Percentiles rank a stretch among this genome's conserved stretches.
These are phyloP conservation scores for Hemicrepidius hirtus DNA, from an alignment of 2,888 invertebrate species.

Conservation along the genomic window DNA sequence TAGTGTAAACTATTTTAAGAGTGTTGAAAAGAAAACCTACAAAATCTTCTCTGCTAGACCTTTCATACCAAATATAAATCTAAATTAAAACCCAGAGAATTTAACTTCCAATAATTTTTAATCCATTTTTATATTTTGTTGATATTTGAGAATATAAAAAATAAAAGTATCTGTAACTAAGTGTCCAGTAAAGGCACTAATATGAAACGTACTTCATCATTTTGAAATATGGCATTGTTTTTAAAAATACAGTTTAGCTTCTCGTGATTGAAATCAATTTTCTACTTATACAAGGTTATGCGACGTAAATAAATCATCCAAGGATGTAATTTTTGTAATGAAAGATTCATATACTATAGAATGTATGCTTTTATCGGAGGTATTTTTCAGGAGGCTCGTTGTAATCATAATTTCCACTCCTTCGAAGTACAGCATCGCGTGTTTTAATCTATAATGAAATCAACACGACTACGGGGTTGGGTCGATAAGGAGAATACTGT, in stretches of 20 bases:
- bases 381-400: constrained; percentile 36
- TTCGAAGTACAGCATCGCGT: constrained; percentile 51
- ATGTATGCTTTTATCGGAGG: constrained; percentile 9
- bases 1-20: too few relatives aligned
- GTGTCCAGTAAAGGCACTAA: too few relatives aligned
- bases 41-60: too few relatives aligned
- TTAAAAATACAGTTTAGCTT: neutral
- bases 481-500: constrained; percentile 50
- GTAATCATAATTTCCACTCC: constrained; percentile 51
- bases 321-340: constrained; percentile 29
- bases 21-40: too few relatives aligned
- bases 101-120: too few relatives aligned
- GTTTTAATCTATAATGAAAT: constrained; percentile 54
- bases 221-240: too few relatives aligned
- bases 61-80: too few relatives aligned
- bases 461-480: constrained; percentile 51
- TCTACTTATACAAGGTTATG: neutral
- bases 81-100: too few relatives aligned
- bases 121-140: too few relatives aligned
- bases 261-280: constrained; percentile 5
- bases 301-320: constrained; percentile 22
- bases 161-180: too few relatives aligned
- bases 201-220: neutral
- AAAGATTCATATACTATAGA: constrained; percentile 25
- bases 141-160: too few relatives aligned